Base-by-base conservation (phyloP, 2,888 invertebrate species). In the Ophion ellenae region DNA sequence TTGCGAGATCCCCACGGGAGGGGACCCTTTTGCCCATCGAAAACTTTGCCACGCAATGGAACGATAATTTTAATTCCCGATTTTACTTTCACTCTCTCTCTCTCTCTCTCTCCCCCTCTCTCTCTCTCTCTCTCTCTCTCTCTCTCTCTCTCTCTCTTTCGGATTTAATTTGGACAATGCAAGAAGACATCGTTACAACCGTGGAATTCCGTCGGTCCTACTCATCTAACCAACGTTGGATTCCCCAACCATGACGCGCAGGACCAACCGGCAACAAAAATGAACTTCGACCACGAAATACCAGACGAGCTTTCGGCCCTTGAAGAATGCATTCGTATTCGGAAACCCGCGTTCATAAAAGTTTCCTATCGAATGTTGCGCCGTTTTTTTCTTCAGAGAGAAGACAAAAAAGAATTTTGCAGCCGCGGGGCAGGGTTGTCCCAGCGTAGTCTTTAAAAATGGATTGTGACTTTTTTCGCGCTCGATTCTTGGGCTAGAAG, bases 401-500 rank as follows among this genome's bases (percentile, higher is more conserved):
- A 32, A 32, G 9, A 2, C 20, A 17, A 47, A 61, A 36, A 64
- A 14, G 40, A 40, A 36, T 32, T 32, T 4, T 1, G 32, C 32
- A 32, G 32, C 67, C 67, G 32, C 53, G 5, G 20, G 14, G 61
- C 6, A n/a, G 0, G 47, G 70, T 17, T 61, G 11, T 9, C 14
- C 53, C 53, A 7, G n/a, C 53, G 81, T 24, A 59, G 81, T 87
- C 86, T 87, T 90, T 87, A 90, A 90, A 90, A 90, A 90, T 90
- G 88, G 88, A 91, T 90, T 88, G 88, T 87, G 85, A 87, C 85
- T 87, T 90, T 90, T 53, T 90, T 89, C 88, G 87, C 85, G 89
- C 87, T 77, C 70, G 84, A 67, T 86, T 86, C 87, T 85, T 69
- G 78, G 86, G 59, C 71, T 53, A 57, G 69, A 40, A 63, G 74